Conservation (phyloP, 92 coral and sea anemone genomes). For the Zoanthus solanderi region DNA sequence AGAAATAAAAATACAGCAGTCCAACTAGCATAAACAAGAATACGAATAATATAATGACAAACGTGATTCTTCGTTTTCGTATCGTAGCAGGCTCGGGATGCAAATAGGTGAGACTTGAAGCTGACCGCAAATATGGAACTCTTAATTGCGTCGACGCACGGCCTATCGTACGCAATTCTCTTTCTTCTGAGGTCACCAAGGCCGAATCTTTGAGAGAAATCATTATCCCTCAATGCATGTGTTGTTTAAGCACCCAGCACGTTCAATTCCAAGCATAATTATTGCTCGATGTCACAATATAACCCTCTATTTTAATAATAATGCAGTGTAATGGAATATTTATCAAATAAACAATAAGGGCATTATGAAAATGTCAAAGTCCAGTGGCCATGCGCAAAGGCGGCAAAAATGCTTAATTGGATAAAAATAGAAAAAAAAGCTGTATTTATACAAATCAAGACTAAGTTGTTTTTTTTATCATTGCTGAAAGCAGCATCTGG, state of each 20-base stretch:
- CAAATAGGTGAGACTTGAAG: neutral
- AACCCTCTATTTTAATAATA: neutral
- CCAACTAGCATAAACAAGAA: constrained; percentile 26
- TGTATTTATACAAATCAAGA: too few species aligned
- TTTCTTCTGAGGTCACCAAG: neutral
- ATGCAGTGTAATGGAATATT: constrained; percentile 5
- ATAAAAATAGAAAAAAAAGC: too few species aligned
- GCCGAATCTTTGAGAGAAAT: neutral
- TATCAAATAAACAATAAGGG: constrained; percentile 5
- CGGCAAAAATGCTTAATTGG: too few species aligned
- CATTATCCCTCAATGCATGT: neutral
- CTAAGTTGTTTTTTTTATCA: too few species aligned
- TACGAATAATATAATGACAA: constrained; percentile 14
- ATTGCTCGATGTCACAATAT: neutral
- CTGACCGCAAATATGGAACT: neutral
- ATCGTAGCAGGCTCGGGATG: constrained; percentile 4
- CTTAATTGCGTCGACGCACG: neutral
- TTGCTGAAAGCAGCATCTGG: too few species aligned
- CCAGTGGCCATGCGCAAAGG: neutral
- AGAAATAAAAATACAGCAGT: constrained; percentile 39
- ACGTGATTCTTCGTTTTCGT: constrained; percentile 14
- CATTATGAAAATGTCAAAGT: constrained; percentile 22
- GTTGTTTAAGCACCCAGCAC: constrained; percentile 11
- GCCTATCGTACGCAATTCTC: neutral
- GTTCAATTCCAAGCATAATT: constrained; percentile 15